Evolutionary conservation across 2,888 invertebrate genomes (phyloP).

Genomic region (Andrena bucephala): DNA sequence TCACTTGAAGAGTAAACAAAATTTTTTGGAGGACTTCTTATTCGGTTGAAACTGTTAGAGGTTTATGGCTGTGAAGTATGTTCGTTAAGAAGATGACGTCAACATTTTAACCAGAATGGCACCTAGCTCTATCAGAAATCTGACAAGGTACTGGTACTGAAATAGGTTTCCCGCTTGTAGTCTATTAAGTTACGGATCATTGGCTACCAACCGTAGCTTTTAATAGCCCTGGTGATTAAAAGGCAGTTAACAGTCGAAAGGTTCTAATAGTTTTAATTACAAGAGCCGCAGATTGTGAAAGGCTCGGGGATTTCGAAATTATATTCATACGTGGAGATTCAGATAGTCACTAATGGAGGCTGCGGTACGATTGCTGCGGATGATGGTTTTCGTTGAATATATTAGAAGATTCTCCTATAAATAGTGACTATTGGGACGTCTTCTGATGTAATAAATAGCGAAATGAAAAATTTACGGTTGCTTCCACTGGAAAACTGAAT

Average conservation of each 20-base stretch:
- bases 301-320: background rate
- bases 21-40: too few relatives aligned
- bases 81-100: background rate
- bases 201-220: background rate
- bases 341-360: too few relatives aligned
- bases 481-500: too few relatives aligned
- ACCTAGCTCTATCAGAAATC: background rate
- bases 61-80: background rate
- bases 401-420: background rate
- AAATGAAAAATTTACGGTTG: too few relatives aligned
- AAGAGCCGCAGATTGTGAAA: background rate
- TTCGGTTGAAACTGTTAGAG: background rate
- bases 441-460: too few relatives aligned
- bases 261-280: conserved; percentile 1
- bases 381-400: background rate
- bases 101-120: background rate
- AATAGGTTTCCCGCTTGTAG: too few relatives aligned
- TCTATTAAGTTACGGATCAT: background rate
- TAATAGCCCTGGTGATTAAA: background rate
- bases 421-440: background rate
- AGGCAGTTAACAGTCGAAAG: conserved; percentile 1
- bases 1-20: too few relatives aligned
- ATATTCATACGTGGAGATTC: background rate
- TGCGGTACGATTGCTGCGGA: background rate
- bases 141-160: background rate